Conservation (phyloP, 2,113 vertebrate species). For the Hymenochirus boettgeri region DNA sequence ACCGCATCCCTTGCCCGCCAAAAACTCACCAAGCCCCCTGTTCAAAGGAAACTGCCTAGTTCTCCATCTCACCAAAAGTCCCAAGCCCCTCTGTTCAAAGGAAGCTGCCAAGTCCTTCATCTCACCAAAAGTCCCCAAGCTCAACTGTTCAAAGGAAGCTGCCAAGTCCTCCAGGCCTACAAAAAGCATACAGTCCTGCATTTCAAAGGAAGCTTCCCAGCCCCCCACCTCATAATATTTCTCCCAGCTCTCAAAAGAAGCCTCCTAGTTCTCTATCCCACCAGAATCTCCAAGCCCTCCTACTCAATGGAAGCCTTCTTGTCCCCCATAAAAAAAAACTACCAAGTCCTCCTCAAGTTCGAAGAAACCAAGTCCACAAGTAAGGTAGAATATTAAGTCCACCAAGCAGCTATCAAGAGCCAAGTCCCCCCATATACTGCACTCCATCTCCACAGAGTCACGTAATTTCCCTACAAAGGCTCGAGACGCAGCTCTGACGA, state of each 20-base stretch:
- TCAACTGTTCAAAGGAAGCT: slow-evolving; percentile 45
- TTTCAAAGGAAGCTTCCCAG: slow-evolving; percentile 42
- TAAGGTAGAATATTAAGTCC: slow-evolving; percentile 55
- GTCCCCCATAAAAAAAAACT: slow-evolving; percentile 40
- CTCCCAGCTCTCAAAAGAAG: too few species aligned
- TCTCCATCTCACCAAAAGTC: slow-evolving; percentile 41
- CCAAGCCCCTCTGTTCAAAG: slow-evolving; percentile 50
- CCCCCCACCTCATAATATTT: too few species aligned
- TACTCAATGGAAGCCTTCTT: slow-evolving; percentile 49
- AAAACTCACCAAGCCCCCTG: slow-evolving; percentile 50
- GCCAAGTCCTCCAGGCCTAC: slow-evolving; percentile 40
- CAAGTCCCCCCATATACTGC: slow-evolving; percentile 41
- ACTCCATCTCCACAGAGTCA: slow-evolving; percentile 67
- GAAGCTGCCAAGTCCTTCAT: slow-evolving; percentile 54
- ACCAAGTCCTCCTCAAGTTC: slow-evolving; percentile 48
- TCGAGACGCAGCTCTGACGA: slow-evolving; percentile 56
- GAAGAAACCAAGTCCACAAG: slow-evolving; percentile 52
- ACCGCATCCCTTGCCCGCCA: slow-evolving; percentile 48
- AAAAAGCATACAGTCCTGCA: slow-evolving; percentile 46
- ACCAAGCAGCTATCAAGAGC: slow-evolving; percentile 45
- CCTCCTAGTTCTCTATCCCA: slow-evolving; percentile 50
- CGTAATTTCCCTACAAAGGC: slow-evolving; percentile 55
- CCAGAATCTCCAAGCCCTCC: slow-evolving; percentile 57
- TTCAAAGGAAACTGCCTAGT: slow-evolving; percentile 49
- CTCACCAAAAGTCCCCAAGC: background rate